Percentiles rank a stretch among this genome's conserved stretches.
phyloP scores from a whole-genome alignment of 2,113 vertebrate species.

The Pelvicachromis taeniatus region DNA sequence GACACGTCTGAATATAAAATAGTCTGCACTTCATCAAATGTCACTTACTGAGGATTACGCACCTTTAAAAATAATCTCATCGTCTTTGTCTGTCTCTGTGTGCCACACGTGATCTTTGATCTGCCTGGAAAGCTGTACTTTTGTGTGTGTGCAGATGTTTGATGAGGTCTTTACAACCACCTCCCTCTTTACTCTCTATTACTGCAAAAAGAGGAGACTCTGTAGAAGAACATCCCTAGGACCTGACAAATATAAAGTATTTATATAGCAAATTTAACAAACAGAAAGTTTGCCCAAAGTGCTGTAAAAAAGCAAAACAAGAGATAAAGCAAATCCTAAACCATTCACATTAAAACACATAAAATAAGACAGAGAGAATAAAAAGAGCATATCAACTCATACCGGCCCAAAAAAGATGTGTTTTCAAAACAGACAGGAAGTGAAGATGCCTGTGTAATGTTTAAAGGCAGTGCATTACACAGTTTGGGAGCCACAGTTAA shows the following conservation, averaged over 20 bases:
- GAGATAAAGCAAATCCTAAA: not conserved
- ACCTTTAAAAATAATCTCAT: not conserved
- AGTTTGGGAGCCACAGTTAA: not conserved
- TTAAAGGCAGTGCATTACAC: not conserved
- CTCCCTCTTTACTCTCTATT: fast-evolving
- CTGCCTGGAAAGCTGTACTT: not conserved
- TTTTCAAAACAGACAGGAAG: not conserved
- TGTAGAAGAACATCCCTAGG: not conserved
- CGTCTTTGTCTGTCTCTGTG: not conserved
- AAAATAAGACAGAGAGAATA: not conserved
- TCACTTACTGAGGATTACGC: not conserved
- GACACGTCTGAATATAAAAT: not conserved
- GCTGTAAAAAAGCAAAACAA: not conserved
- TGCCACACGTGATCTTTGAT: not conserved
- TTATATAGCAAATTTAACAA: not conserved
- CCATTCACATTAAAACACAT: not conserved
- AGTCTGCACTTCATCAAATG: not conserved
- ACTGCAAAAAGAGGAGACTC: not conserved
- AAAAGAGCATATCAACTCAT: not conserved
- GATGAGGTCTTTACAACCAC: not conserved
- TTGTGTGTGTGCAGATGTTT: not conserved
- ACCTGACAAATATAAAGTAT: not conserved
- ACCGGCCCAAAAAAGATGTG: not conserved
- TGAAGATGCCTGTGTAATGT: not conserved
- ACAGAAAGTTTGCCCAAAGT: not conserved